A percentile compares a stretch with the other conserved stretches of the same genome.
Evolutionary conservation across 2,797 vertebrate genomes (phyloP).

Genomic region (Anisognathus igniventris): DNA sequence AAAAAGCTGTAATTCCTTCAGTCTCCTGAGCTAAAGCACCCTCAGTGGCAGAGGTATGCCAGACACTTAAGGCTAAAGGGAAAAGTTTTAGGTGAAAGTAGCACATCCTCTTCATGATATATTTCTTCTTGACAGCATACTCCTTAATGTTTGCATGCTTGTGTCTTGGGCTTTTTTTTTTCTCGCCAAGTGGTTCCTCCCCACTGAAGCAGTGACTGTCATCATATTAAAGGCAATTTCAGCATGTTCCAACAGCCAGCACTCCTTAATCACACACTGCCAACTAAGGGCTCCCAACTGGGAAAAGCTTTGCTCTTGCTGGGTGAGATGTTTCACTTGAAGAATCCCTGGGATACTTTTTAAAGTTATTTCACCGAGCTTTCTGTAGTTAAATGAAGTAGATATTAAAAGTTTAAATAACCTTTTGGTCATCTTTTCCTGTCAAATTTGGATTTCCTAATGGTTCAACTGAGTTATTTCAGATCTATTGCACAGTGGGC

Average conservation of each 20-base stretch:
- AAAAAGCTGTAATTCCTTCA: neutral
- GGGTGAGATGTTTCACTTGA: neutral
- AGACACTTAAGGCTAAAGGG: neutral
- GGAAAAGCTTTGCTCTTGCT: neutral
- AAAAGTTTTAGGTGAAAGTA: neutral
- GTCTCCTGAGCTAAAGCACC: neutral
- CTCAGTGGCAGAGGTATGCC: neutral
- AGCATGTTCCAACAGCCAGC: neutral
- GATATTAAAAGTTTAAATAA: conserved; percentile 29
- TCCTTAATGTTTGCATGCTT: neutral
- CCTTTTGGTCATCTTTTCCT: neutral
- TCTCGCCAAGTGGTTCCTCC: neutral
- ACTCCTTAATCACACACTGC: neutral
- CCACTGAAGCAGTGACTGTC: neutral
- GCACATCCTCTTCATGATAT: neutral
- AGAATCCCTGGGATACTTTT: neutral
- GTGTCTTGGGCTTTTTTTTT: neutral
- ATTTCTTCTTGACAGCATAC: neutral
- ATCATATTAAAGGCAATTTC: neutral
- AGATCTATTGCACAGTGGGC: fast-evolving
- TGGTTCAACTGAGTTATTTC: neutral
- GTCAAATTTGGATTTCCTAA: neutral
- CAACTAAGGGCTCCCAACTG: neutral
- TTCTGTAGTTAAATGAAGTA: neutral
- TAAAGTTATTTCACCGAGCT: neutral